Evolutionary conservation across 2,797 vertebrate genomes (phyloP).

Genomic region (Rhyacichthys aspro): DNA sequence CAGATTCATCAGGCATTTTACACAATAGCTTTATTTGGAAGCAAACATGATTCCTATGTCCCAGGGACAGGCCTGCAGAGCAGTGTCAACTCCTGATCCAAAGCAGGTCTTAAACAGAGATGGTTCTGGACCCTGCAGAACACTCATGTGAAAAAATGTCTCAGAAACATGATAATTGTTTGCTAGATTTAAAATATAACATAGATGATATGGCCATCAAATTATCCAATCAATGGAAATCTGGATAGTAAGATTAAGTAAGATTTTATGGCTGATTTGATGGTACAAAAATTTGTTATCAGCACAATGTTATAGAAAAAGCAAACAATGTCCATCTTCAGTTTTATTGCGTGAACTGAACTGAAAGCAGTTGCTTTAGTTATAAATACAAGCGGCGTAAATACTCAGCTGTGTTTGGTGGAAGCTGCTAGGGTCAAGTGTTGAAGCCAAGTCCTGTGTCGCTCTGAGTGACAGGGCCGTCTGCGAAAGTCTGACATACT

Average conservation of each 20-base stretch:
- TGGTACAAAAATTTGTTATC: too few species aligned
- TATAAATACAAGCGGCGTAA: slow-evolving; percentile 78
- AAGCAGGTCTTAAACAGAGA: slow-evolving; percentile 41
- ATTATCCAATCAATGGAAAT: too few species aligned
- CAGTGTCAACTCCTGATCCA: slow-evolving; percentile 47
- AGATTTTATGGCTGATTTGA: too few species aligned
- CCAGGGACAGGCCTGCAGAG: slow-evolving; percentile 12
- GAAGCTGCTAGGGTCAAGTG: slow-evolving; percentile 55
- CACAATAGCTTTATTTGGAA: slow-evolving; percentile 62
- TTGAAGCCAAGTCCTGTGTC: slow-evolving; percentile 32
- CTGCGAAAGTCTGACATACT: slow-evolving; percentile 67
- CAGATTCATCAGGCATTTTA: slow-evolving; percentile 1
- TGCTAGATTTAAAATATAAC: too few species aligned
- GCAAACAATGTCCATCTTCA: too few species aligned
- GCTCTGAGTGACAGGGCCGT: slow-evolving; percentile 80
- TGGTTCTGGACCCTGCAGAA: slow-evolving; percentile 12
- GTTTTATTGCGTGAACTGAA: slow-evolving; percentile 27
- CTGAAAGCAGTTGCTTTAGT: slow-evolving; percentile 30
- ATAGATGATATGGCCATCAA: too few species aligned
- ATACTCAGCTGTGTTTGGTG: slow-evolving; percentile 84
- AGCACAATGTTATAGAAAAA: too few species aligned
- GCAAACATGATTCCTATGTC: slow-evolving; percentile 66
- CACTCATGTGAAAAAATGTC: slow-evolving; percentile 7
- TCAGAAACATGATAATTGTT: slow-evolving; percentile 45
- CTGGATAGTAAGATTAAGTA: too few species aligned